Conservation (phyloP, 2,113 vertebrate genomes). For the Rhabdornis inornatus region DNA sequence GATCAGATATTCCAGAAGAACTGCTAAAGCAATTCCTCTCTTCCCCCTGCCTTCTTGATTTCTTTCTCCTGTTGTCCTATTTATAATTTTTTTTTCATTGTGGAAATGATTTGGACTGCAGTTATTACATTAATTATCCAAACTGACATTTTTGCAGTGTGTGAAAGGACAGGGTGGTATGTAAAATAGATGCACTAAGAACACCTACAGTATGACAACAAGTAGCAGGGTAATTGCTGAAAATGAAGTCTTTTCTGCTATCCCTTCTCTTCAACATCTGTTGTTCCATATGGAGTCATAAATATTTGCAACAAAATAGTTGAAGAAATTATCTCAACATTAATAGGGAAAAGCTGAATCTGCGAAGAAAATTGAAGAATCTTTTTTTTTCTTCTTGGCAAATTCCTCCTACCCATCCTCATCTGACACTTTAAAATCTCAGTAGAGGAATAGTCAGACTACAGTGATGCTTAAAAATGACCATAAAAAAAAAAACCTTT, state of each 20-base stretch:
- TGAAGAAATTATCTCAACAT: conserved; percentile 67
- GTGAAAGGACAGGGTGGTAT: conserved; percentile 62
- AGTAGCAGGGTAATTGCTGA: conserved; percentile 68
- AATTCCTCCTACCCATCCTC: conserved; percentile 39
- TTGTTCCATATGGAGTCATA: conserved; percentile 72
- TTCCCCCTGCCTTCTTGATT: not conserved
- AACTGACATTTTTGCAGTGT: conserved; percentile 56
- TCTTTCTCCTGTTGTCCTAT: conserved; percentile 3
- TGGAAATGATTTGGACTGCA: conserved; percentile 39
- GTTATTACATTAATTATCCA: conserved; percentile 54
- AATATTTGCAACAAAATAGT: conserved; percentile 76
- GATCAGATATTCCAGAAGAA: not conserved
- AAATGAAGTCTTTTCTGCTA: conserved; percentile 70
- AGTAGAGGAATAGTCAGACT: conserved; percentile 4
- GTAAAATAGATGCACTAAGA: conserved; percentile 67
- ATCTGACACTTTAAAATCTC: conserved; percentile 48
- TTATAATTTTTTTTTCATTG: not conserved
- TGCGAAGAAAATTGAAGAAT: conserved; percentile 53
- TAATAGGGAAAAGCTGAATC: conserved; percentile 63
- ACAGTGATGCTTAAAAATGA: not conserved
- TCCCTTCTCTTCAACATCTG: conserved; percentile 71
- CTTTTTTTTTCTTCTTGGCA: conserved; percentile 14
- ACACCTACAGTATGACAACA: conserved; percentile 74
- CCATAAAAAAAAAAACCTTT: not conserved
- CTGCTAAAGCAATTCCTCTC: not conserved